Evolutionary conservation across 2,888 invertebrate genomes (phyloP), one percentile per base, ranked within the genome.

Genomic region (Spicauda simplicius): DNA sequence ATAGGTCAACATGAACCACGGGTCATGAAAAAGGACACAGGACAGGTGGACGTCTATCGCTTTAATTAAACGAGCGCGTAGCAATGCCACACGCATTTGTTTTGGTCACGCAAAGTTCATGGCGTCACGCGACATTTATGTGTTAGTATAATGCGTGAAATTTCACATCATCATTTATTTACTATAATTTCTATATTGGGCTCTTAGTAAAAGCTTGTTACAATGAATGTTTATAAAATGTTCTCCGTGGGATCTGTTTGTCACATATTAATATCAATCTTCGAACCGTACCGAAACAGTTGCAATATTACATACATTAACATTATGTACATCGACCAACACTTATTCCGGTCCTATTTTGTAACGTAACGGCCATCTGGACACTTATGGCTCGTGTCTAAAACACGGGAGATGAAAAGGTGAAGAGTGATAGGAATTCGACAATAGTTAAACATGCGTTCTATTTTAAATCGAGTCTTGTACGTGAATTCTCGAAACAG

Each of bases 51-150:
- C 19, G 37, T 25, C 50, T 50, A 37, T 61, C 61, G 52, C 30
- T 53, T 58, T 65, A 59, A 65, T 65, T 65, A 58, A 65, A 65
- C 12, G 53, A 58, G 30, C 58, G 52, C 64, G 58, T 65, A 25
- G 41, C 64, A 37, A 25, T 25, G 25, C 52, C 53, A 53, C 58
- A 60, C 65, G 69, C 63, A 61, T 64, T 70, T 75, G 75, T 74
- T 74, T 73, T 71, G 72, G 77, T 74, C 76, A 78, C 75, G 73
- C 73, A 70, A 73, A 65, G 69, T 68, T 69, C 64, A 60, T 25
- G 25, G 25, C 63, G 70, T 71, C 78, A 77, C 75, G 76, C 75
- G 71, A 75, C 72, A 68, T 61, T 55, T 60, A 64, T 64, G 52
- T 7, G 60, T n/a, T n/a, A n/a, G n/a, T 50, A 72, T 69, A 68